Evolutionary conservation across 2,113 vertebrate genomes (phyloP).

Genomic region (Athene noctua): DNA sequence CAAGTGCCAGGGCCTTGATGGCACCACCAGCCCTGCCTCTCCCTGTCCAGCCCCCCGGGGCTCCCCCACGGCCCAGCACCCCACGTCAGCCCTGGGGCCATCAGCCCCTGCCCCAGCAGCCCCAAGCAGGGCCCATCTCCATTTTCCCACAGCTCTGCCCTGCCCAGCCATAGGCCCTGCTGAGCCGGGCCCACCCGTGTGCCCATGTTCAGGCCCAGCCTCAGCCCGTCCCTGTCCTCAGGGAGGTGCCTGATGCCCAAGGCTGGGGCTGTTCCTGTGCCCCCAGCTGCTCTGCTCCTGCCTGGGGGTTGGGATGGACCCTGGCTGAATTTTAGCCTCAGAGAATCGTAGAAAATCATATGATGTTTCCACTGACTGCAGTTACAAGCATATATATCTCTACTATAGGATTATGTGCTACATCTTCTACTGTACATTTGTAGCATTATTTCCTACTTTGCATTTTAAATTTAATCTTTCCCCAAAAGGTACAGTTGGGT

Average conservation of each 20-base stretch:
- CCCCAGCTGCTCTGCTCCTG: neutral
- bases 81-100: accelerated
- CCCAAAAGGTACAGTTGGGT: neutral
- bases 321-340: neutral
- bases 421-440: neutral
- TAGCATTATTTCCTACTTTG: neutral
- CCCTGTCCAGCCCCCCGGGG: neutral
- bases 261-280: neutral
- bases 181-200: accelerated
- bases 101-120: neutral
- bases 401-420: neutral
- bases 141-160: neutral
- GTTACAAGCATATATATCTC: neutral
- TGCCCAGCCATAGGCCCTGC: accelerated
- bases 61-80: no score
- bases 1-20: no score
- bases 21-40: neutral
- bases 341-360: neutral
- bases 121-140: accelerated
- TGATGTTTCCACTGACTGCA: neutral
- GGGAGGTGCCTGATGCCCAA: accelerated
- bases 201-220: accelerated
- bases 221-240: neutral
- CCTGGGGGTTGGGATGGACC: neutral
- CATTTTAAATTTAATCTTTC: neutral